phyloP scores from a whole-genome alignment of 35 echinoderm and acorn worm species.

The Amphiura filiformis region DNA sequence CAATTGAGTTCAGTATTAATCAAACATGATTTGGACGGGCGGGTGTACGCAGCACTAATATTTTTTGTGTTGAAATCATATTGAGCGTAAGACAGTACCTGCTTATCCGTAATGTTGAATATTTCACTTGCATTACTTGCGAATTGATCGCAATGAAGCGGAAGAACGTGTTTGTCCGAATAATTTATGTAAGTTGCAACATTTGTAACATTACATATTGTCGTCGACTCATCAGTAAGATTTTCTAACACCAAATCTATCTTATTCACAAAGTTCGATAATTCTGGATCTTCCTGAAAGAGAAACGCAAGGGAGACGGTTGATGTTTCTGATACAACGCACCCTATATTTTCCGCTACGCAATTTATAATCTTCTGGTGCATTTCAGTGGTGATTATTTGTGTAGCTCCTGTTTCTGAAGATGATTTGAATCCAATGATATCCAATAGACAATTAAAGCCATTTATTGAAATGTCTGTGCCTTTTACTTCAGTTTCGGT shows the following conservation, averaged over 20 bases:
- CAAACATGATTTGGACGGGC: no score
- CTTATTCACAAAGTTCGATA: not conserved
- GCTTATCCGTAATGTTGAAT: no score
- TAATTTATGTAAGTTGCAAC: not conserved
- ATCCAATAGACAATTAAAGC: not conserved
- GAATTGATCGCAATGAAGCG: not conserved
- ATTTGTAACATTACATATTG: not conserved
- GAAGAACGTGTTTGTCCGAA: not conserved
- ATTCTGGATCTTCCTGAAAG: not conserved
- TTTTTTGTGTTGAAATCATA: no score
- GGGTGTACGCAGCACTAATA: no score
- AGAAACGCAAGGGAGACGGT: not conserved
- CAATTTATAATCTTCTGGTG: not conserved
- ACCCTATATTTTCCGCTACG: no score
- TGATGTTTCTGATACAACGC: no score
- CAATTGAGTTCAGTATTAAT: no score
- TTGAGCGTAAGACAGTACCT: no score
- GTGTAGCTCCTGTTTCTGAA: no score
- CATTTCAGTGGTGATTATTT: not conserved
- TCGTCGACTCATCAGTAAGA: not conserved
- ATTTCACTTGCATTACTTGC: not conserved
- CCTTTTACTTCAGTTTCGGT: not conserved
- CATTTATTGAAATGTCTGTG: no score
- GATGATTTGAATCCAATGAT: no score
- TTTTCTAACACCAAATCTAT: not conserved